Base-by-base conservation (phyloP, 2,113 vertebrate genomes). In the Oncorhynchus masou region DNA sequence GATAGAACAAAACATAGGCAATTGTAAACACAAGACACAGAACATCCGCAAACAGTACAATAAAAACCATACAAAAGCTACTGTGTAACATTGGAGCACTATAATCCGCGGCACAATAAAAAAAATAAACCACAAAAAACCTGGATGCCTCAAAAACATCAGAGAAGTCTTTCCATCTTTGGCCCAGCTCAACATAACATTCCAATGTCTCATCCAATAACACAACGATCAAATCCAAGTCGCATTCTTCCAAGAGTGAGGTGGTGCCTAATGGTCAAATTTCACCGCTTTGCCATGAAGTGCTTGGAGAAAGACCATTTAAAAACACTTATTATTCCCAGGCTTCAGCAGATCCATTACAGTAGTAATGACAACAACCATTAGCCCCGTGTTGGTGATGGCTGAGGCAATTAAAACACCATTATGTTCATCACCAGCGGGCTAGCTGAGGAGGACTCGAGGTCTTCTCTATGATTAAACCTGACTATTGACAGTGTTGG, bases 301-400 rank as follows among this genome's bases (percentile, higher is more conserved):
- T 22, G 20, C 49, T 54, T 11, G 45, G 34, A 39, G 12, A 49
- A 74, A 64, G 64, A 39, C 71, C 71, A 79, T 79, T 79, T 74
- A 79, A 79, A 79, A 79, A 39, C 51, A 79, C 77, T 74, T 79
- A 79, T 57, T 39, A 13, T 70, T 62, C 24, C 29, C 31, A 70
- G 34, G 54, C 67, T 62, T 74, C 71, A 74, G 59, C 45, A 73
- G 19, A n/a, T 70, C 45, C 22, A 64, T 25, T 31, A 7, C 70
- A 78, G 48, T 49, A 39, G 24, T 70, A 76, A 73, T 77, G 77
- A 74, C n/a, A 77, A 57, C 27, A 20, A 68, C 64, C 71, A 75
- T 71, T 80, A 70, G 74, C 31, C 51, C 70, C 24, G 34, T 25
- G 24, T 27, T 77, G 71, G 75, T 74, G 79, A 77, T 74, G 62